These are phyloP conservation scores for Melanchra persicariae DNA, from an alignment of 2,888 invertebrate genomes.

Conservation along the genomic window DNA sequence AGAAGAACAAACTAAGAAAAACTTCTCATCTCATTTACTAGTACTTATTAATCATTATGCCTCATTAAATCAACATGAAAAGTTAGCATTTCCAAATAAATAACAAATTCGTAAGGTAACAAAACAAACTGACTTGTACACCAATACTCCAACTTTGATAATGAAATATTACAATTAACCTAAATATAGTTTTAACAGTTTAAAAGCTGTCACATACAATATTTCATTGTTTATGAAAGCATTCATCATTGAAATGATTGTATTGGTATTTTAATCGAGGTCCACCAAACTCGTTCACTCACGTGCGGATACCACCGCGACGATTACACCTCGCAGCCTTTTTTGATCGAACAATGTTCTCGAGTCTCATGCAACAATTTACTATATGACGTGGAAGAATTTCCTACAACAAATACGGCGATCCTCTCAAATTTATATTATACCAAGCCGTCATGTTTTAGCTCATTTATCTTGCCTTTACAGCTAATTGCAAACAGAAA, in stretches of 20 bases:
- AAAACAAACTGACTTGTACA: slow-evolving; percentile 27
- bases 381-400: not conserved
- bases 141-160: slow-evolving; percentile 12
- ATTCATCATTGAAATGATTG: slow-evolving; percentile 20
- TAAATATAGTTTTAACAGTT: slow-evolving; percentile 12
- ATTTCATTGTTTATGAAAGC: slow-evolving; percentile 1
- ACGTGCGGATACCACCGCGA: not conserved
- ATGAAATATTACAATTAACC: slow-evolving; percentile 23
- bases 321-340: not conserved
- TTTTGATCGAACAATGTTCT: not conserved
- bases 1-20: slow-evolving; percentile 33
- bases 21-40: slow-evolving; percentile 24
- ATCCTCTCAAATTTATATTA: no score
- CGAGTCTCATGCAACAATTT: slow-evolving; percentile 4
- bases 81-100: slow-evolving; percentile 43
- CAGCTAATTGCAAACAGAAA: slow-evolving; percentile 54
- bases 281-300: not conserved
- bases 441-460: not conserved
- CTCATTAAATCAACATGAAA: slow-evolving; percentile 46
- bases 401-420: no score
- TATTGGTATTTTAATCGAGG: slow-evolving; percentile 12
- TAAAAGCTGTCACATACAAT: not conserved
- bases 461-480: slow-evolving; percentile 20
- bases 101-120: slow-evolving; percentile 52
- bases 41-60: slow-evolving; percentile 31